phyloP scores from a whole-genome alignment of 2,888 invertebrate genomes.

The Chironomus riparius region DNA sequence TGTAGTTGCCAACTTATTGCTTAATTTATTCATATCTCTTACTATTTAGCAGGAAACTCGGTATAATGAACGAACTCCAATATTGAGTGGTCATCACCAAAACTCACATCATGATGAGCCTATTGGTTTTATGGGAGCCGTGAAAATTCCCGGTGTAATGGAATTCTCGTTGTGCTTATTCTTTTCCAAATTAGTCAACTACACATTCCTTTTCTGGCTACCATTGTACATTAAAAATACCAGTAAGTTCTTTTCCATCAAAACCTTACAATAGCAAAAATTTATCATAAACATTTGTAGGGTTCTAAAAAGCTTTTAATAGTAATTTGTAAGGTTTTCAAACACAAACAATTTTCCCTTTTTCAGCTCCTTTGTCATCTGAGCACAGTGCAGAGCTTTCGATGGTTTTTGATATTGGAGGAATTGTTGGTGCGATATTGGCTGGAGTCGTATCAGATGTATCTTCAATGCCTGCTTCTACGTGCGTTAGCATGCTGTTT shows the following conservation, averaged over 20 bases:
- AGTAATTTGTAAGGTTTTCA: neutral
- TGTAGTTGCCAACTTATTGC: too few species aligned
- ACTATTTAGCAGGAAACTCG: conserved; percentile 37
- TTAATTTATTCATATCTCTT: neutral
- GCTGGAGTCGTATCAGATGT: conserved; percentile 82
- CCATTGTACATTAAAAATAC: conserved; percentile 79
- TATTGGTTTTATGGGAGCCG: conserved; percentile 67
- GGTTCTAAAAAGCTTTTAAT: too few species aligned
- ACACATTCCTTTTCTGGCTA: conserved; percentile 95
- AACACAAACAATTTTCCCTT: neutral
- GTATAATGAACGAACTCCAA: conserved; percentile 40
- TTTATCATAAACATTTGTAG: too few species aligned
- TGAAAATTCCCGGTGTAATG: conserved; percentile 82
- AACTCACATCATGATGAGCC: conserved; percentile 35
- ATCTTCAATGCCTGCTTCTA: conserved; percentile 74
- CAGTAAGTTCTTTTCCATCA: conserved; percentile 51
- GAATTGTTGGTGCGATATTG: conserved; percentile 77
- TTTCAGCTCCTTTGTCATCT: conserved; percentile 57
- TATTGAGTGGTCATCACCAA: conserved; percentile 32
- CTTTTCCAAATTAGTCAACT: conserved; percentile 93
- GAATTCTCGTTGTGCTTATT: conserved; percentile 90
- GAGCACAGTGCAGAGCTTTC: conserved; percentile 66
- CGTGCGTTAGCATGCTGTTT: conserved; percentile 72
- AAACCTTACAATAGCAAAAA: neutral
- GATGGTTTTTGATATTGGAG: conserved; percentile 80